Base-by-base conservation (phyloP, 1,140 invertebrate species). In the Marisa cornuarietis region DNA sequence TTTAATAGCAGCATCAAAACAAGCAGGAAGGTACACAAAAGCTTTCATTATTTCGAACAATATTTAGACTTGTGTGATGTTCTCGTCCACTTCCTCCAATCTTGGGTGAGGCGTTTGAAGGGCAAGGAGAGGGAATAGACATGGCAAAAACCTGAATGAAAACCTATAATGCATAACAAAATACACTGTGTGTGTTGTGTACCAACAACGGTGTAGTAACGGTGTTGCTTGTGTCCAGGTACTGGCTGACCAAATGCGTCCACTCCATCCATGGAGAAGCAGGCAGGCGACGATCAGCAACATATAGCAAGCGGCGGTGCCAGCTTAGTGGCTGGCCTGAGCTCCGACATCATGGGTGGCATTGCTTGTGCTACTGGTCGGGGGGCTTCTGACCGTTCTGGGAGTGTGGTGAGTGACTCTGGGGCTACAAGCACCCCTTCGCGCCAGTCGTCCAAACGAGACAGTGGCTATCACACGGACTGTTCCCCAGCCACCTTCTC, bases 391-490 rank as follows among this genome's bases (percentile, higher is more conserved):
- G 71, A 58, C 71, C 71, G 54, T 42, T n/a, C 20, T 22, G 65
- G 72, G 71, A 71, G 58, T 16, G 78, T 51, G 16, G 54, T 31
- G 13, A 61, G 69, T 62, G 31, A 26, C 49, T 24, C 71, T 13
- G 31, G n/a, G 31, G 16, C 69, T 18, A 71, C 69, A 31, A 31
- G 26, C 66, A 31, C 69, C 69, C n/a, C 69, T 26, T 54, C 73
- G 18, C 80, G 61, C 1, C 52, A 54, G n/a, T 79, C 82, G n/a
- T 61, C 73, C 63, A 82, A 83, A 79, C 71, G 82, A 10, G 83
- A 85, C 66, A 85, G 83, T 80, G 83, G 83, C 31, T 85, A 85
- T 75, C 49, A 65, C 26, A 84, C 83, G 9, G 81, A 84, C 78
- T 79, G 79, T 52, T 83, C 84, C 20, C 84, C 84, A 6, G 84